Percentiles rank a stretch among this genome's conserved stretches.
Conservation (phyloP, 2,797 vertebrate genomes). For the Manis crassicaudata region DNA sequence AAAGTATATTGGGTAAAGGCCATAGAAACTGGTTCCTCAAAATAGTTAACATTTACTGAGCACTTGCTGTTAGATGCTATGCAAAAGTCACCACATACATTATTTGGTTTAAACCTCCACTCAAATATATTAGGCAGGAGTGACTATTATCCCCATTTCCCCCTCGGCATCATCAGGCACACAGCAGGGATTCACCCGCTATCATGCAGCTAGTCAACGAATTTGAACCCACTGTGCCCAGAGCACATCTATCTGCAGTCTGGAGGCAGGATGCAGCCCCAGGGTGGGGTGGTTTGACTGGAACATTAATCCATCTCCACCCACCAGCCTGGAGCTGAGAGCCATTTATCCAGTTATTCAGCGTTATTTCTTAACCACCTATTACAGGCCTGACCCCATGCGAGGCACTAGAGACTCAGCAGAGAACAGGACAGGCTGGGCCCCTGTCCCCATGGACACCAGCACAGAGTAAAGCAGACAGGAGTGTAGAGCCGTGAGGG, state of each 20-base stretch:
- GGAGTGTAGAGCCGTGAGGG: not conserved
- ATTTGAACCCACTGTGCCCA: not conserved
- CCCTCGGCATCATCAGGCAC: not conserved
- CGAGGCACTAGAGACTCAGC: not conserved
- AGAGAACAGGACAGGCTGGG: not conserved
- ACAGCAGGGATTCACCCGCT: not conserved
- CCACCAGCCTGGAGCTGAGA: not conserved
- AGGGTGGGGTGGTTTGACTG: not conserved
- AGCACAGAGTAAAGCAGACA: not conserved
- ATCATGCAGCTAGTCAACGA: not conserved
- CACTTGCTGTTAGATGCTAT: not conserved
- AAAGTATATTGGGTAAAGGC: not conserved
- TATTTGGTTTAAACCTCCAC: not conserved
- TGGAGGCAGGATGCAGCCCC: not conserved
- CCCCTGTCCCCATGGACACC: rapidly evolving
- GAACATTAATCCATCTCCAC: not conserved
- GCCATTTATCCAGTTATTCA: not conserved
- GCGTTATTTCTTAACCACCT: not conserved
- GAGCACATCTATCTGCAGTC: not conserved
- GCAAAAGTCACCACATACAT: not conserved
- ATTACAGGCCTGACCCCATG: not conserved
- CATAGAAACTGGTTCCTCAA: not conserved
- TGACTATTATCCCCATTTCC: not conserved
- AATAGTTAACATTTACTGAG: not conserved
- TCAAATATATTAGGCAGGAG: not conserved